phyloP scores from a whole-genome alignment of 1,140 invertebrate genomes.

The Cepaea nemoralis region DNA sequence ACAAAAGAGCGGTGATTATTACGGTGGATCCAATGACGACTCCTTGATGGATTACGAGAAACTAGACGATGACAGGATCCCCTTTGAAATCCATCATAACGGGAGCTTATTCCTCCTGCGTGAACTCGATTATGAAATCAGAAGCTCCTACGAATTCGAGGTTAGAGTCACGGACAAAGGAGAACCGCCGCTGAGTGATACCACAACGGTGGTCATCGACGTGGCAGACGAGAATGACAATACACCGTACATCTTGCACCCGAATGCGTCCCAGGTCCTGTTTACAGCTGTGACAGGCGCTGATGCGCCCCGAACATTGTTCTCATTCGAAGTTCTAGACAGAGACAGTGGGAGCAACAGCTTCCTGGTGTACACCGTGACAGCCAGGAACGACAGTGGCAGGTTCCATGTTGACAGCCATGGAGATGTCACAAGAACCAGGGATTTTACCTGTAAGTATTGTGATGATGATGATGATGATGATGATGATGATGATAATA shows the following conservation, averaged over 20 bases:
- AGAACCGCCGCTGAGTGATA: constrained; percentile 86
- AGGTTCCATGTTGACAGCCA: constrained; percentile 51
- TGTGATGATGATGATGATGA: too few species aligned
- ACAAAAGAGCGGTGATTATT: neutral
- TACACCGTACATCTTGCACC: constrained; percentile 55
- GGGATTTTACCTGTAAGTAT: constrained; percentile 17
- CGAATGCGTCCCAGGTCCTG: constrained; percentile 69
- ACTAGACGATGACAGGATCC: constrained; percentile 22
- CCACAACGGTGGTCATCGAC: constrained; percentile 84
- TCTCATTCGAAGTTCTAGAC: constrained; percentile 44
- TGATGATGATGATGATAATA: neutral
- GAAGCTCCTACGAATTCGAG: constrained; percentile 82
- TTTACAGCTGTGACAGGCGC: constrained; percentile 35
- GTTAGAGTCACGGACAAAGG: constrained; percentile 93
- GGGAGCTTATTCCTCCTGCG: constrained; percentile 38
- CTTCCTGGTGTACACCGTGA: constrained; percentile 50
- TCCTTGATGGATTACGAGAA: neutral
- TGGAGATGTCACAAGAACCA: constrained; percentile 47
- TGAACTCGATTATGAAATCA: constrained; percentile 84
- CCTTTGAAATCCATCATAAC: constrained; percentile 41
- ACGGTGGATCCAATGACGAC: neutral
- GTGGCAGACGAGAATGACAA: constrained; percentile 85
- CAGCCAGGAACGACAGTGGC: constrained; percentile 51
- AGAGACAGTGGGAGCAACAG: constrained; percentile 51
- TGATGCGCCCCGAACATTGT: constrained; percentile 33